Conservation (phyloP, 2,888 invertebrate genomes). For the Dynastes tityus region DNA sequence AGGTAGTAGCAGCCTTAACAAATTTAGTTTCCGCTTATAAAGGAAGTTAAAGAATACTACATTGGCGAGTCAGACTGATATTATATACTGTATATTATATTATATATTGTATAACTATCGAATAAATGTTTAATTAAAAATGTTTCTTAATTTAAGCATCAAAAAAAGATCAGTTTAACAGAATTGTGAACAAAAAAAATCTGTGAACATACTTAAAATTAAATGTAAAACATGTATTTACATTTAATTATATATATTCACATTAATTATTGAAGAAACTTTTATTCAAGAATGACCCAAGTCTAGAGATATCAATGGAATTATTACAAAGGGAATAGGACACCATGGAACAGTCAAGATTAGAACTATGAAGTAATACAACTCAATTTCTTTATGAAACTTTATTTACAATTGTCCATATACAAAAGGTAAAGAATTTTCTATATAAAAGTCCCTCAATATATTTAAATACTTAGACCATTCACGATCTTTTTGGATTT, state of each 20-base stretch:
- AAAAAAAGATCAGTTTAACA: not conserved
- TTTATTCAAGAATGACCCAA: too few relatives aligned
- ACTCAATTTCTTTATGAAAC: too few relatives aligned
- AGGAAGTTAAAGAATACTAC: constrained; percentile 26
- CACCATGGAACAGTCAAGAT: too few relatives aligned
- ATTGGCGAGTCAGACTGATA: not conserved
- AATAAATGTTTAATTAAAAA: too few relatives aligned
- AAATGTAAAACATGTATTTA: constrained; percentile 1
- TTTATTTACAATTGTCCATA: too few relatives aligned
- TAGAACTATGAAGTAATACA: too few relatives aligned
- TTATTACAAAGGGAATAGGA: too few relatives aligned
- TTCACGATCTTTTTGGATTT: constrained; percentile 35
- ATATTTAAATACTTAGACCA: constrained; percentile 48
- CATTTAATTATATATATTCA: not conserved
- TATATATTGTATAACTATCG: not conserved
- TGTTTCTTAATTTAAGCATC: not conserved
- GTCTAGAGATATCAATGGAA: too few relatives aligned
- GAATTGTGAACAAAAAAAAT: not conserved
- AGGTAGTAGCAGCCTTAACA: constrained; percentile 22
- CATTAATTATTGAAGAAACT: too few relatives aligned
- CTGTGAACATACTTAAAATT: not conserved
- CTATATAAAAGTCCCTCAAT: constrained; percentile 50
- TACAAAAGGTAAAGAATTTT: constrained; percentile 14
- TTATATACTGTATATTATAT: not conserved
- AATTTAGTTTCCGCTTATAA: constrained; percentile 38